Evolutionary conservation across 1,140 invertebrate genomes (phyloP), one percentile per base, ranked within the genome.

Genomic region (Myzus persicae): DNA sequence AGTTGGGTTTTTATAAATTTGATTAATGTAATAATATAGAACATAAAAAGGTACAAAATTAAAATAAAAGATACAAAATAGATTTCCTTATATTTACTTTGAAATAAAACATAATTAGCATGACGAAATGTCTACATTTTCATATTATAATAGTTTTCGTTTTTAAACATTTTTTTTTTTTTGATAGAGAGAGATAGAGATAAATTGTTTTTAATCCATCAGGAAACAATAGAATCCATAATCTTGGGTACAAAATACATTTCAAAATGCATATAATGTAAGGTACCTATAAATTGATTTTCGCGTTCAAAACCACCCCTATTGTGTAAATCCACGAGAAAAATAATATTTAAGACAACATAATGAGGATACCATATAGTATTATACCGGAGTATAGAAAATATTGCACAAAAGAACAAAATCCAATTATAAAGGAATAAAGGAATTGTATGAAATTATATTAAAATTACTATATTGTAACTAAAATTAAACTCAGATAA

Each of bases 401-500:
- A 36, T 22, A 88, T 40, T 82, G 18, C 44, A 88, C 85, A 85
- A 88, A 88, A 88, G 85, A 2, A n/a, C 31, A 46, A 88, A 88
- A 88, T 88, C 44, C 85, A 88, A 88, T 88, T 88, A 88, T 88
- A 88, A 36, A 88, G 31, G 85, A 88, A 88, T 46, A 88, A 88
- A 88, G 85, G 31, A 36, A 88, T 88, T 48, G 14, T 88, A 88
- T 48, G 18, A 88, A 88, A 48, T 48, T n/a, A 24, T 48, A 88
- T 40, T 40, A 46, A 46, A 31, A 87, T 18, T 24, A 44, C n/a
- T 20, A 46, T 46, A 87, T n/a, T 87, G n/a, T 44, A 87, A 87
- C 31, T 44, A 46, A 87, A 44, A 46, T 87, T 87, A n/a, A 46
- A n/a, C 84, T 31, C 31, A n/a, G 14, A 46, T 46, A 46, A 87